Evolutionary conservation across 2,888 invertebrate species (phyloP).

Genomic region (Rugalucina vietnamica): DNA sequence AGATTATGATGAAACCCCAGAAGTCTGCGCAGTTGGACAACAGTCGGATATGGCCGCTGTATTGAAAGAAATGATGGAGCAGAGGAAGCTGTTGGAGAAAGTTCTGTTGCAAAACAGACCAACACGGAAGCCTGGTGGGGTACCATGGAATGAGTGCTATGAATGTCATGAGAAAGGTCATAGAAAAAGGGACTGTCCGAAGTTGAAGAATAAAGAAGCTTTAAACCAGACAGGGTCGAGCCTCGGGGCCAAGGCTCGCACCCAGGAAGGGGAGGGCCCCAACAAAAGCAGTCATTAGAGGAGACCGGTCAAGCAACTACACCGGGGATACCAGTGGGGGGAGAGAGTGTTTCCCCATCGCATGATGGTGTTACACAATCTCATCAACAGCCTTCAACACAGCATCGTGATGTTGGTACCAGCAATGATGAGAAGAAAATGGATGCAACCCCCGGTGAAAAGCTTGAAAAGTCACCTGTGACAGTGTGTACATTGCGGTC

Average conservation of each 20-base stretch:
- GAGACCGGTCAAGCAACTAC: not conserved
- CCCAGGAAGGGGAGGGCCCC: not conserved
- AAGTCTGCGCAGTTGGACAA: not conserved
- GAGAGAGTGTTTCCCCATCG: not conserved
- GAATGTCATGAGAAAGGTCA: constrained; percentile 14
- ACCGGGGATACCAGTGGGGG: not conserved
- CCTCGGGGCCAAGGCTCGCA: not conserved
- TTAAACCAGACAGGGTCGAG: not conserved
- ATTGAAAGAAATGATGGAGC: not conserved
- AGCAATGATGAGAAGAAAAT: not conserved
- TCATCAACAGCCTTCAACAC: too few species aligned
- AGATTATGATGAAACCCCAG: not conserved
- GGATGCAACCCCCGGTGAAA: not conserved
- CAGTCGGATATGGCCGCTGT: not conserved
- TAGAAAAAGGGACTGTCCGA: constrained; percentile 25
- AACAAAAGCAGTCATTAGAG: not conserved
- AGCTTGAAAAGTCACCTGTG: not conserved
- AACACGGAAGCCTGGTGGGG: not conserved
- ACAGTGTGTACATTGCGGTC: constrained; percentile 24
- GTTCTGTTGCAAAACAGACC: not conserved
- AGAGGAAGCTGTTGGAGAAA: not conserved
- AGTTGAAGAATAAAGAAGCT: not conserved
- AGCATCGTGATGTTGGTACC: not conserved
- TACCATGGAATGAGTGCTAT: not conserved
- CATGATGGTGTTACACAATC: too few species aligned